Base-by-base conservation (phyloP, 2,113 vertebrate genomes). In the Megaceryle torquata region DNA sequence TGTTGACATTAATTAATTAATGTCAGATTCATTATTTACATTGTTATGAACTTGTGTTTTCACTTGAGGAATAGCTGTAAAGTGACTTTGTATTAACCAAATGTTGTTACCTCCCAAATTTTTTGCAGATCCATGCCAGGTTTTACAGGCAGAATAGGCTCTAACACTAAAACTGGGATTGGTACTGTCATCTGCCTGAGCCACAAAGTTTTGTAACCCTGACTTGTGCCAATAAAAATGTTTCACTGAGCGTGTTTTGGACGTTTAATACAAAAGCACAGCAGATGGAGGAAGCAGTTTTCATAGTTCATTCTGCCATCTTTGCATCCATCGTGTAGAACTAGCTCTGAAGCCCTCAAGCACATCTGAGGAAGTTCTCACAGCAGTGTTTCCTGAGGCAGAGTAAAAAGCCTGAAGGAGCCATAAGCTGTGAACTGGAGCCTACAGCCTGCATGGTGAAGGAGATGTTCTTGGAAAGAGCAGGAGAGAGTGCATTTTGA, bases 181-280 rank as follows among this genome's bases (percentile, higher is more conserved):
- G 3, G 51, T 83, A 48, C 88, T 90, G 92, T 96, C 95, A 60
- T 95, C 83, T 83, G 90, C 82, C 44, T 93, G 76, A 96, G 92
- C 93, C 86, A 74, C 90, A 91, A 84, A 79, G 65, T 92, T 96
- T 93, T 95, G 76, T 79, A 96, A 96, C 48, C 26, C 74, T 85
- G 59, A 89, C 59, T 86, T 0, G 2, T 90, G 94, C 95, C 95
- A 93, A 91, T 95, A 96, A 96, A 95, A 96, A 94, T 61, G 80
- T 88, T 94, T 92, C 44, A 15, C 85, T 81, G 65, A 84, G 57
- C 4, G 1, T 96, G 76, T 86, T 94, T 95, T 96, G 77, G 80
- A 86, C 63, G 51, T 82, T 76, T 78, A 50, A 91, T 79, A 51
- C 54, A 82, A 85, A 92, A 92, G 54, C 74, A 84, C 61, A 33